Percentiles rank a stretch among this genome's conserved stretches.
These are phyloP conservation scores for Acridotheres tristis DNA, from an alignment of 2,797 vertebrate species.

Conservation along the genomic window DNA sequence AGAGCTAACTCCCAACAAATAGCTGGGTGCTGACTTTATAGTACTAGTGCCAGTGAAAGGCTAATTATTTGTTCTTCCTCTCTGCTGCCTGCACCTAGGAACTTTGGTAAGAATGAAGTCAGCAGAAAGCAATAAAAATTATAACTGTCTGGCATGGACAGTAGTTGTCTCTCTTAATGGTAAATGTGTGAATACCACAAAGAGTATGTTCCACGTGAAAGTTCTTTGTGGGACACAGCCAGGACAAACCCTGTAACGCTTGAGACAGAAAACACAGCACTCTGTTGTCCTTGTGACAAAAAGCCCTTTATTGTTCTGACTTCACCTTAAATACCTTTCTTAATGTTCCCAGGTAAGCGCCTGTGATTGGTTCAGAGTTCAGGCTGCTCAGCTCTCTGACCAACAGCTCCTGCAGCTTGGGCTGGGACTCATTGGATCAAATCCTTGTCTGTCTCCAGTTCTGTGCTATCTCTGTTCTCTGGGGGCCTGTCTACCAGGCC, in stretches of 20 bases:
- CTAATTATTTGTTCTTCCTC: background rate
- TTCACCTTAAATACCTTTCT: too few species aligned
- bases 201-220: background rate
- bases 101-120: background rate
- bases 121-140: background rate
- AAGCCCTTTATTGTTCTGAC: too few species aligned
- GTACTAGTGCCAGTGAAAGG: background rate
- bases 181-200: background rate
- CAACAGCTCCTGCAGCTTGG: too few species aligned
- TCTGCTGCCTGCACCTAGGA: background rate
- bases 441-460: too few species aligned
- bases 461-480: too few species aligned
- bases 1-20: background rate
- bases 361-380: too few species aligned
- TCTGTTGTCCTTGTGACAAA: too few species aligned
- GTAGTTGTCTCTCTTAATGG: background rate
- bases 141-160: background rate
- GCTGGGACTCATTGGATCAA: too few species aligned
- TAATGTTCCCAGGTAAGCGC: too few species aligned
- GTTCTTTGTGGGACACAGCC: background rate
- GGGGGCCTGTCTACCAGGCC: too few species aligned
- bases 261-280: too few species aligned
- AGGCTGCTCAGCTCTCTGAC: too few species aligned
- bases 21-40: background rate
- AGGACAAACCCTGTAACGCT: background rate